Base-by-base conservation (phyloP, 2,888 invertebrate species). In the Coenonympha arcania region DNA sequence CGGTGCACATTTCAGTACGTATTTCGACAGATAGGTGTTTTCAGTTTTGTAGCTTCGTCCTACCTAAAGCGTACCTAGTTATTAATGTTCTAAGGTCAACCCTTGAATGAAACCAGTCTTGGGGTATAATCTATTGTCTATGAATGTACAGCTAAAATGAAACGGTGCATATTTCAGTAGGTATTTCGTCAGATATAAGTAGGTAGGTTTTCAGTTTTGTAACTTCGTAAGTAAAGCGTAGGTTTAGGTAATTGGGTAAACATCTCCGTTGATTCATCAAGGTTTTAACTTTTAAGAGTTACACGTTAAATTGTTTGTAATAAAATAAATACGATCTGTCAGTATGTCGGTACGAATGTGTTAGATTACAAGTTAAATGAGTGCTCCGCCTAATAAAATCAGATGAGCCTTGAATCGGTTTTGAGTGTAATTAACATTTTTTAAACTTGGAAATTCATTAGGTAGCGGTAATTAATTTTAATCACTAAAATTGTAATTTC, bases 401-500 rank as follows among this genome's bases (percentile, higher is more conserved):
- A 15, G 9, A 39, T 24, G 9, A 24, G 24, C 39, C 39, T 39
- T 39, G 39, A 8, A 24, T 22, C 13, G 8, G 3, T 39, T 15
- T 9, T 6, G 8, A 39, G n/a, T 4, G 24, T 13, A 24, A 24
- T 39, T 15, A 24, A 39, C n/a, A n/a, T n/a, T n/a, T n/a, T n/a
- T 22, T 37, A 37, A n/a, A n/a, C n/a, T n/a, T n/a, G n/a, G 22
- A 37, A 22, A 22, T 19, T 37, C 11, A 22, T 19, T 20, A 36
- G 11, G 2, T 11, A 15, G 8, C 22, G 8, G 15, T 39, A 24
- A 39, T 39, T 39, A 30, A 48, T 48, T 54, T 50, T 39, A 44
- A 33, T 43, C 15, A 22, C 15, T 24, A 20, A 6, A 20, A 36
- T 20, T n/a, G 11, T 36, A 15, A 39, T 39, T 15, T 39, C 0